Percentiles rank a stretch among this genome's conserved stretches.
phyloP scores from a whole-genome alignment of 2,797 vertebrate genomes.

The Arremon brunneinucha region DNA sequence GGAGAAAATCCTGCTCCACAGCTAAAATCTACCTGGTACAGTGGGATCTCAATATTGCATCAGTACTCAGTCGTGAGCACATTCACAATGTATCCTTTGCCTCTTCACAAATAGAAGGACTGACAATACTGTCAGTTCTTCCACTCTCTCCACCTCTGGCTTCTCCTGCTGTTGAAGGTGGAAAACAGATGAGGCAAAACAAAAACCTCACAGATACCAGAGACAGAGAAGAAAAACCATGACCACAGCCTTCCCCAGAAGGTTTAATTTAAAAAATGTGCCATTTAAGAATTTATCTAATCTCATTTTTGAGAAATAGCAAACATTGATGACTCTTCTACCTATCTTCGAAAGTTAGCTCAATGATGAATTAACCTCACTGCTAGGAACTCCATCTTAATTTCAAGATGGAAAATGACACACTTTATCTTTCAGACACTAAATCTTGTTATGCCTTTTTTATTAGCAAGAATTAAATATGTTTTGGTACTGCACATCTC shows the following conservation, averaged over 20 bases:
- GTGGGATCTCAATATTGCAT: neutral
- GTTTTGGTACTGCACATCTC: neutral
- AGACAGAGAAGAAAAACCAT: neutral
- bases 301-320: neutral
- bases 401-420: neutral
- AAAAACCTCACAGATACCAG: neutral
- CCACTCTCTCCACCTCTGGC: neutral
- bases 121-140: neutral
- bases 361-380: neutral
- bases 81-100: accelerated
- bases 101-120: neutral
- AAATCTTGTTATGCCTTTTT: neutral
- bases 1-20: neutral
- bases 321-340: neutral
- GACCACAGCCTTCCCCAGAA: neutral
- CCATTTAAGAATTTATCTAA: neutral
- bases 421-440: neutral
- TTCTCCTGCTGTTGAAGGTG: neutral
- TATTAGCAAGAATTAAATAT: neutral
- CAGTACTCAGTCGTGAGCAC: neutral
- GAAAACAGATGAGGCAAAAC: neutral
- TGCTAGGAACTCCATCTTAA: neutral
- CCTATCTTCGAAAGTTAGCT: neutral
- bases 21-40: neutral
- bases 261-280: neutral